Conservation (phyloP, 2,797 vertebrate species). For the Sphenodon punctatus region DNA sequence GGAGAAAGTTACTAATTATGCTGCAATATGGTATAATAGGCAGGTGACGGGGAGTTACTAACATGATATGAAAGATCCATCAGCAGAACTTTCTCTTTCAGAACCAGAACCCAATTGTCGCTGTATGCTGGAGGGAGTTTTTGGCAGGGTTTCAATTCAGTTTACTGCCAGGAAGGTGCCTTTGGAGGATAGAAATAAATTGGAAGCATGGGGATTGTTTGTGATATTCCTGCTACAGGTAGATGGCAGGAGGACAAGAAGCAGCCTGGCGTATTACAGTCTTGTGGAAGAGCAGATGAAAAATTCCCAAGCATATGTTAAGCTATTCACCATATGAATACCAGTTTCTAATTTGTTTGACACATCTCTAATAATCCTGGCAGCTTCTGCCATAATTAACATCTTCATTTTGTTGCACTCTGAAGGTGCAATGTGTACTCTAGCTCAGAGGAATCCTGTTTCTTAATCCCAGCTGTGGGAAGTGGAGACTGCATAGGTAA, state of each 20-base stretch:
- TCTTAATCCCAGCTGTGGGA: rapidly evolving
- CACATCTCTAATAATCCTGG: conserved; percentile 22
- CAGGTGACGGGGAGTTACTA: neutral
- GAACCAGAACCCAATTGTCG: neutral
- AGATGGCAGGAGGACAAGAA: neutral
- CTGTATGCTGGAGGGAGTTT: neutral
- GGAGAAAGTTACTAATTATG: conserved; percentile 47
- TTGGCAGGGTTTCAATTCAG: neutral
- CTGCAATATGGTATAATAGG: neutral
- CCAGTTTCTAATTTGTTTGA: conserved; percentile 31
- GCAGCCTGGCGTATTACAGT: neutral
- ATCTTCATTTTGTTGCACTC: conserved; percentile 41
- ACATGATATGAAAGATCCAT: conserved; percentile 34
- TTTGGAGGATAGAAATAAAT: neutral
- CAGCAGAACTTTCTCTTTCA: conserved; percentile 6
- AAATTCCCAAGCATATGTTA: conserved; percentile 5
- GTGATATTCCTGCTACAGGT: neutral
- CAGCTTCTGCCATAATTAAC: conserved; percentile 19
- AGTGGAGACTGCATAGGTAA: rapidly evolving
- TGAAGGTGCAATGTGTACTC: neutral
- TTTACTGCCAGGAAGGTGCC: conserved; percentile 9
- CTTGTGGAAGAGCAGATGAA: conserved; percentile 10
- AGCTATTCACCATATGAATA: conserved; percentile 16
- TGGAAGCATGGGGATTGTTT: neutral
- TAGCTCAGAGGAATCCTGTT: neutral